Evolutionary conservation across 2,797 vertebrate genomes (phyloP), one percentile per base, ranked within the genome.

Genomic region (Anniella stebbinsi): DNA sequence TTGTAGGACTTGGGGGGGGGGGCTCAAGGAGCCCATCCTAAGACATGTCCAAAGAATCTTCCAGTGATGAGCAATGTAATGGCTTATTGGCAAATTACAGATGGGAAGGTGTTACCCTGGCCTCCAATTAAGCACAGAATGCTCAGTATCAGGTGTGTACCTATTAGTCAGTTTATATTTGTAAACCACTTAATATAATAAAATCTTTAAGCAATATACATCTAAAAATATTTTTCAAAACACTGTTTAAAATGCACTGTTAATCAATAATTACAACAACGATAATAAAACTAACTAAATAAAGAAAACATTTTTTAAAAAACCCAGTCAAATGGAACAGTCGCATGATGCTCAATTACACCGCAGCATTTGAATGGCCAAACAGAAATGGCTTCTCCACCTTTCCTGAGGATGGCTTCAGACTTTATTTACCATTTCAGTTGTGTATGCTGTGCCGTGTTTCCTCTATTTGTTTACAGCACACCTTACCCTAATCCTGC

Each of bases 361-460:
- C 51, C 12, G 51, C 6, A 21, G 21, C 30, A 17, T 30, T 38
- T 90, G 51, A 72, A n/a, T 80, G 72, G 93, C 72, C 30, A 94
- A 92, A 87, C 75, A 28, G n/a, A n/a, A 88, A 77, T 73, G 23
- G 87, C 91, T 89, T 90, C 90, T 80, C 81, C 0, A 0, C 89
- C n/a, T 66, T 1, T 84, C 66, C 66, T 88, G 69, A 54, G 82
- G 0, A 0, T 72, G 1, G 9, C 51, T 92, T 17, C 57, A 36
- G 75, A 5, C 28, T 66, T 67, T 87, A 38, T 86, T 89, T 85
- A 87, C 84, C 78, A 63, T 91, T 92, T 90, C 38, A 17, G 11
- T 86, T 73, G 80, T 17, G 60, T 28, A 36, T 78, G 57, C 38
- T 76, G 89, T 73, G 17, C 51, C 84, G 76, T 76, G 51, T 30